Conservation (phyloP, 2,113 vertebrate species). For the Indicator indicator region DNA sequence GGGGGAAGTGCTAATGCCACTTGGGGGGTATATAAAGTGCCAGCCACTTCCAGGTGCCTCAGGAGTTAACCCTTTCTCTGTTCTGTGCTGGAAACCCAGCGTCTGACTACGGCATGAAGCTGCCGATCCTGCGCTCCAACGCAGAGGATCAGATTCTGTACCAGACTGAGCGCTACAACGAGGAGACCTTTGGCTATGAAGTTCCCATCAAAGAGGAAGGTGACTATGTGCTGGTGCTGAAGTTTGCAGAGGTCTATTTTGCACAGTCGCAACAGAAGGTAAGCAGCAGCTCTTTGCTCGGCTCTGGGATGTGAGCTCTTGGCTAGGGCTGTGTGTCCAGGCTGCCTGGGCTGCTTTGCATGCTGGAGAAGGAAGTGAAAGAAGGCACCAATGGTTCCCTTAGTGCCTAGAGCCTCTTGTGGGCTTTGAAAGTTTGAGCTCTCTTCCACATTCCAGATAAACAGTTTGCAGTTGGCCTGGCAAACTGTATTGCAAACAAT, state of each 20-base stretch:
- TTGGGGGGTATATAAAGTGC: not conserved
- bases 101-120: constrained; percentile 95
- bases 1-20: not conserved
- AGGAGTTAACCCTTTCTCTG: not conserved
- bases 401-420: not conserved
- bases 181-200: constrained; percentile 97
- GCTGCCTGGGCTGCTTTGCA: not conserved
- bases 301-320: not conserved
- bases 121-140: constrained; percentile 93
- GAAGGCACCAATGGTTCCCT: not conserved
- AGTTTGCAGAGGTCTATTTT: constrained; percentile 98
- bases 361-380: not conserved
- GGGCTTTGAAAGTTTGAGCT: not conserved
- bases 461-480: not conserved
- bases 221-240: constrained; percentile 95
- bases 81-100: constrained; percentile 74
- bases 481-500: not conserved
- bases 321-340: not conserved
- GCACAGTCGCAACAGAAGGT: constrained; percentile 99
- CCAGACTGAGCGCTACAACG: constrained; percentile 97
- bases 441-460: not conserved
- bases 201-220: constrained; percentile 95
- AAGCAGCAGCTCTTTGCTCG: not conserved
- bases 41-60: not conserved
- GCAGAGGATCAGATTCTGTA: constrained; percentile 95